These are phyloP conservation scores for Ptyas mucosa DNA, from an alignment of 2,113 vertebrate genomes.

Conservation along the genomic window DNA sequence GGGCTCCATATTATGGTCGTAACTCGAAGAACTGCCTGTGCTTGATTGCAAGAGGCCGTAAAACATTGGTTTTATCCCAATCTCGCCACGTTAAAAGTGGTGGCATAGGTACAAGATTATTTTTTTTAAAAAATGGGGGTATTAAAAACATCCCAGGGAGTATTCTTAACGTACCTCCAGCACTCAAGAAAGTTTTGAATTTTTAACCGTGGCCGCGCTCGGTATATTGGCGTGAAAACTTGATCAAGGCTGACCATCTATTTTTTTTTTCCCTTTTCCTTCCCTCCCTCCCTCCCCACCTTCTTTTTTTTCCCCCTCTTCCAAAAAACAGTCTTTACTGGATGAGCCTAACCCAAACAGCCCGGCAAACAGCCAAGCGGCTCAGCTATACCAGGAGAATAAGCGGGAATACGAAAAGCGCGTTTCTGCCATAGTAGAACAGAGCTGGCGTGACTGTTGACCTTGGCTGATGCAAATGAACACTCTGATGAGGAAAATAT, in stretches of 20 bases:
- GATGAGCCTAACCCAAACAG: constrained; percentile 99
- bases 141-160: no score
- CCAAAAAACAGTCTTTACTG: constrained; percentile 84
- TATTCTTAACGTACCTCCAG: not conserved
- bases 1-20: fast-evolving
- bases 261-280: not conserved
- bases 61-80: not conserved
- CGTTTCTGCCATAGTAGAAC: constrained; percentile 98
- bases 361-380: constrained; percentile 98
- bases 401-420: constrained; percentile 98
- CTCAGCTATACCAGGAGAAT: constrained; percentile 99
- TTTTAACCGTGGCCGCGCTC: no score
- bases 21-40: not conserved
- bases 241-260: constrained; percentile 2
- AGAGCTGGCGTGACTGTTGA: constrained; percentile 99
- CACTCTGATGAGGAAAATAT: constrained; percentile 79
- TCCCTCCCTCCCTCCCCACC: not conserved
- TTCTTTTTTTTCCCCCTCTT: not conserved
- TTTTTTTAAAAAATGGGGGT: fast-evolving
- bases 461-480: constrained; percentile 76
- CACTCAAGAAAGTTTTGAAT: not conserved
- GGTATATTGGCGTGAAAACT: not conserved
- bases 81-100: not conserved
- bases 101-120: not conserved
- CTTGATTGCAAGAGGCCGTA: no score